Conservation (phyloP, 2,113 vertebrate genomes). For the Microcebus tavaratra region DNA sequence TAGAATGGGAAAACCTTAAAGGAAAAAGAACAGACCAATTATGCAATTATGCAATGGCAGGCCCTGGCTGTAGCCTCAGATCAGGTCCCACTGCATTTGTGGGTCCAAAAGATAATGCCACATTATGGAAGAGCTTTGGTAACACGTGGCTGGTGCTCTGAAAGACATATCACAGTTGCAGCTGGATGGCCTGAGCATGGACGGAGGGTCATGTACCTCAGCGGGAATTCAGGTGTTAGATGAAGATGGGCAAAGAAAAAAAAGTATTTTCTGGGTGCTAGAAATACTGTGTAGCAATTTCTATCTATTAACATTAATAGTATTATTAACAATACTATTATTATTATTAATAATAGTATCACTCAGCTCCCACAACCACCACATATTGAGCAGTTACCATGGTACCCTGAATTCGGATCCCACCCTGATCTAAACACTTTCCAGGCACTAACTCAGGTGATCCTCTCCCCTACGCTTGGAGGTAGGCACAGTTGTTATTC, state of each 20-base stretch:
- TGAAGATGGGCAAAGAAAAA: background rate
- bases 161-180: background rate
- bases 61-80: background rate
- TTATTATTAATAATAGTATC: background rate
- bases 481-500: background rate
- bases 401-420: too few species aligned
- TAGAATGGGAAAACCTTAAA: background rate
- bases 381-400: background rate
- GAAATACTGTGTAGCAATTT: too few species aligned
- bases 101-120: background rate
- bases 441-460: background rate
- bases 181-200: fast-evolving
- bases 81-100: background rate
- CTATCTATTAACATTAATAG: too few species aligned
- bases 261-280: too few species aligned
- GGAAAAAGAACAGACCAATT: background rate
- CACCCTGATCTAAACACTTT: background rate
- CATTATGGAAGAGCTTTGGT: background rate
- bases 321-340: background rate
- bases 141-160: background rate
- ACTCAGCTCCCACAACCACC: background rate
- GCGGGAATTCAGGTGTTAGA: background rate
- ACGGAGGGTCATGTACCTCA: background rate
- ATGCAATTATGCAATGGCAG: too few species aligned
- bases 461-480: background rate